Base-by-base conservation (phyloP, 2,888 invertebrate genomes). In the Spodoptera picta region DNA sequence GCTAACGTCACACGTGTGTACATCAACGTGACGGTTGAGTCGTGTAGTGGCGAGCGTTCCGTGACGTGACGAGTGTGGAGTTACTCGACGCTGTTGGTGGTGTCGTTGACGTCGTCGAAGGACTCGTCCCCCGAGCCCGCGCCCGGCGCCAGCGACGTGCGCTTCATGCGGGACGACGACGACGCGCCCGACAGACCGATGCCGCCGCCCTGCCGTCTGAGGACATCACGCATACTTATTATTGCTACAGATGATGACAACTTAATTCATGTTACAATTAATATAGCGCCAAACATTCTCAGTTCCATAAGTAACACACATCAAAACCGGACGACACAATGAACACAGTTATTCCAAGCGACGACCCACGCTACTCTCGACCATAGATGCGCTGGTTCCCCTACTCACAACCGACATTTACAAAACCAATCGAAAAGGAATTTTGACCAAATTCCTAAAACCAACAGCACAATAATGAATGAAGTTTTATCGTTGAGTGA, bases 111-210 rank as follows among this genome's bases (percentile, higher is more conserved):
- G 91, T 97, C 97, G 77, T 96, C 96, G 86, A 96, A 95, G 65
- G 96, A 96, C 90, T 97, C 97, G 89, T 97, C 97, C 9, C 97
- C 97, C 49, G 96, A 96, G 75, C 96, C 96, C 74, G 91, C 95
- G 86, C 92, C 92, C 27, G 96, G 95, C 82, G 95, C 96, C 51
- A 97, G 95, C 4, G 97, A 97, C 43, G 96, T 95, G 61, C 97
- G 96, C 92, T 97, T 97, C 77, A 96, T 95, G 80, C 96, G 95
- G 44, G 96, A 93, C 51, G 97, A 94, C 1, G 96, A 95, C 41
- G 96, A 95, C 54, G 96, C 88, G 76, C 95, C 95, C 41, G 96
- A 95, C 60, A 97, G 90, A 0, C 95, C 95, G 77, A 96, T 95
- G 66, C 95, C 92, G 65, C 95, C 95, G 73, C 96, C 96, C 80